Conservation (phyloP, 2,888 invertebrate genomes). For the Mythimna impura region DNA sequence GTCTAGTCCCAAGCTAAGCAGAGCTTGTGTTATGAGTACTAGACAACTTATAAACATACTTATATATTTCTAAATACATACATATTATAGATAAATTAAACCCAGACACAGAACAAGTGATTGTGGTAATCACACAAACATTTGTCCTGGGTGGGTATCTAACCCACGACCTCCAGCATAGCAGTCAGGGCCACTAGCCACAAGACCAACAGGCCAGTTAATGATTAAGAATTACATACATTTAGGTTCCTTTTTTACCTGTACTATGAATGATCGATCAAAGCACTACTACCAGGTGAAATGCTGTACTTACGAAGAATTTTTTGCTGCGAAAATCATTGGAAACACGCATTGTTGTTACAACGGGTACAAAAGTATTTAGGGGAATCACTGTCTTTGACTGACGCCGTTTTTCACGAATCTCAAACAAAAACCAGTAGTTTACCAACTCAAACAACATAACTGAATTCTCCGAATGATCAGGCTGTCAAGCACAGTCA, state of each 20-base stretch:
- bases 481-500: neutral
- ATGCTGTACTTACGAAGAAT: constrained; percentile 18
- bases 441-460: neutral
- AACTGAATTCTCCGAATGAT: neutral
- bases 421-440: neutral
- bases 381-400: neutral
- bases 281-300: constrained; percentile 24
- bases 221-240: neutral
- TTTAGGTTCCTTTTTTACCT: neutral
- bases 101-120: too few relatives aligned
- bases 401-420: neutral
- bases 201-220: too few relatives aligned
- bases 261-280: constrained; percentile 13
- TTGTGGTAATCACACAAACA: too few relatives aligned
- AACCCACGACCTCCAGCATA: too few relatives aligned
- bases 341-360: constrained; percentile 31
- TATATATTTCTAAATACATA: too few relatives aligned
- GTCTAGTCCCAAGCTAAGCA: too few relatives aligned
- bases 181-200: too few relatives aligned
- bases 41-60: too few relatives aligned
- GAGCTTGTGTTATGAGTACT: too few relatives aligned
- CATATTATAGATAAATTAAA: too few relatives aligned
- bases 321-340: constrained; percentile 30
- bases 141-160: too few relatives aligned
- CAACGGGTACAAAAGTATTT: constrained; percentile 4